Evolutionary conservation across 2,113 vertebrate genomes (phyloP).

Genomic region (Madoqua kirkii): DNA sequence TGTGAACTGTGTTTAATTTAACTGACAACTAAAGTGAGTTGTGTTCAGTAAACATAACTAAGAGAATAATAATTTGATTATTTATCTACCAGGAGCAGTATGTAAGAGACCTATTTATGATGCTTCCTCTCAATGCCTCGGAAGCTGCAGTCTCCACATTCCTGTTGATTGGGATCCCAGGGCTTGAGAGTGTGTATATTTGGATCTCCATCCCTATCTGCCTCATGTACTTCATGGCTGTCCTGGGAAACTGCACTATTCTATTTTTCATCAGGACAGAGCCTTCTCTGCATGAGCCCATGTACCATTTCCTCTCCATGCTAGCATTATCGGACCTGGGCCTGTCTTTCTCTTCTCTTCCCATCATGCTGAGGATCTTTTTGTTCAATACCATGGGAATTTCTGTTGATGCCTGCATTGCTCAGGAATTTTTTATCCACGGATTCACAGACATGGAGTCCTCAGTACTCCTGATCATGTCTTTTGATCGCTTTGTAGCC

Average conservation of each 20-base stretch:
- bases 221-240: neutral
- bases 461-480: slow-evolving; percentile 26
- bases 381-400: slow-evolving; percentile 29
- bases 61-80: neutral
- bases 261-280: slow-evolving; percentile 34
- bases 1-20: neutral
- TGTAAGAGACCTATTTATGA: neutral
- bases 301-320: slow-evolving; percentile 49
- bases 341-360: slow-evolving; percentile 31
- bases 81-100: neutral
- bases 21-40: neutral
- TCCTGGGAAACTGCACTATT: slow-evolving; percentile 21
- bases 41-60: neutral
- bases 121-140: slow-evolving; percentile 23
- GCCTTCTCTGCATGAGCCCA: slow-evolving; percentile 15
- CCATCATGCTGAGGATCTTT: slow-evolving; percentile 18
- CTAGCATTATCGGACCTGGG: slow-evolving; percentile 9
- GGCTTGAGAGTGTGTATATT: neutral
- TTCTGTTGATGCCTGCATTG: slow-evolving; percentile 34
- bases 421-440: slow-evolving; percentile 54
- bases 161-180: slow-evolving; percentile 34
- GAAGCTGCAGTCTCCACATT: slow-evolving; percentile 16
- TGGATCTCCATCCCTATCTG: slow-evolving; percentile 39
- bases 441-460: slow-evolving; percentile 55
- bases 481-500: slow-evolving; percentile 31